Evolutionary conservation across 2,888 invertebrate genomes (phyloP).

Genomic region (Isoperla grammatica): DNA sequence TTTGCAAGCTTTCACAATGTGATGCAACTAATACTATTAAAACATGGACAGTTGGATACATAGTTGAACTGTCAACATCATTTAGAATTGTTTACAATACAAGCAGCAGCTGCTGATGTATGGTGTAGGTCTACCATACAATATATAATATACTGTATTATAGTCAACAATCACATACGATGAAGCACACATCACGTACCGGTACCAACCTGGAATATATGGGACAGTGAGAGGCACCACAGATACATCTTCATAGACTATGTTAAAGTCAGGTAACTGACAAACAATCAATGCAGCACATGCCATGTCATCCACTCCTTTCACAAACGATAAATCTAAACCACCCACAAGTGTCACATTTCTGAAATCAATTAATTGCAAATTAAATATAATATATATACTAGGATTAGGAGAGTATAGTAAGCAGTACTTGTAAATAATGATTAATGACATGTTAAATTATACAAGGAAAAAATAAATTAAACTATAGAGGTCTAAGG

Average conservation of each 20-base stretch:
- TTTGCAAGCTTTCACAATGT: background rate
- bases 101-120: too few species aligned
- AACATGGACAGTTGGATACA: too few species aligned
- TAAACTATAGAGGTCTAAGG: background rate
- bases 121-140: too few species aligned
- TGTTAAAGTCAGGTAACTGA: background rate
- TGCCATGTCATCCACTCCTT: background rate
- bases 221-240: background rate
- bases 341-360: background rate
- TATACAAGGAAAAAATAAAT: background rate
- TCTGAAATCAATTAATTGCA: conserved; percentile 3
- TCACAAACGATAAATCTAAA: background rate
- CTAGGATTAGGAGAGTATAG: too few species aligned
- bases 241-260: background rate
- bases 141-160: too few species aligned
- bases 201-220: background rate
- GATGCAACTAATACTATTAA: too few species aligned
- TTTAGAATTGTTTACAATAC: too few species aligned
- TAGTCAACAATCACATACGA: too few species aligned
- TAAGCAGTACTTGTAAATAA: background rate
- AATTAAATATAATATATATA: too few species aligned
- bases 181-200: too few species aligned
- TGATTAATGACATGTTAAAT: background rate
- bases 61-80: too few species aligned
- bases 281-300: background rate